These are phyloP conservation scores for Trachymyrmex septentrionalis DNA, from an alignment of 1,140 invertebrate genomes.

Conservation along the genomic window DNA sequence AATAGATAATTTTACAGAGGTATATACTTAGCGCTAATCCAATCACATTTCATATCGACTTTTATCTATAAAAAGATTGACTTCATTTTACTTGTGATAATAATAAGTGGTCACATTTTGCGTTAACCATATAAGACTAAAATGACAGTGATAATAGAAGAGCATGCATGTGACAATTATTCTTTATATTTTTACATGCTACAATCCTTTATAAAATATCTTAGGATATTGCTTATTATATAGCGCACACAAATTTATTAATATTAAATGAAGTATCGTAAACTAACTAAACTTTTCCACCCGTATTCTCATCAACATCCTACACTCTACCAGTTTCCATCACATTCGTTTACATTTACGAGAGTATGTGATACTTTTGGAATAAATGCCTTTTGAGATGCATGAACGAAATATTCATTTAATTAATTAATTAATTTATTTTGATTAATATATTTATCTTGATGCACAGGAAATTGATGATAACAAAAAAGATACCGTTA, in stretches of 20 bases:
- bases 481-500: neutral
- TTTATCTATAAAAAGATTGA: neutral
- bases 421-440: too few relatives aligned
- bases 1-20: neutral
- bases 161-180: neutral
- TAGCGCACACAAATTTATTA: neutral
- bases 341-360: neutral
- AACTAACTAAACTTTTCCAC: neutral
- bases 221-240: neutral
- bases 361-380: neutral
- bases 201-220: neutral
- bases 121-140: neutral
- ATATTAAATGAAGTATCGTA: conserved; percentile 3
- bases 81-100: conserved; percentile 3
- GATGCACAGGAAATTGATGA: neutral
- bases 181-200: neutral
- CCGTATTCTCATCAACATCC: neutral
- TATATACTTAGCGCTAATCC: neutral
- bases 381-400: neutral
- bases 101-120: conserved; percentile 6
- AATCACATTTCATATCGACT: neutral
- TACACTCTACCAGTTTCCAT: neutral
- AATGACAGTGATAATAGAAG: neutral
- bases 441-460: neutral
- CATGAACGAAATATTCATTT: neutral